These are phyloP conservation scores for Pogonocherus hispidulus DNA, from an alignment of 2,888 invertebrate species.

Conservation along the genomic window DNA sequence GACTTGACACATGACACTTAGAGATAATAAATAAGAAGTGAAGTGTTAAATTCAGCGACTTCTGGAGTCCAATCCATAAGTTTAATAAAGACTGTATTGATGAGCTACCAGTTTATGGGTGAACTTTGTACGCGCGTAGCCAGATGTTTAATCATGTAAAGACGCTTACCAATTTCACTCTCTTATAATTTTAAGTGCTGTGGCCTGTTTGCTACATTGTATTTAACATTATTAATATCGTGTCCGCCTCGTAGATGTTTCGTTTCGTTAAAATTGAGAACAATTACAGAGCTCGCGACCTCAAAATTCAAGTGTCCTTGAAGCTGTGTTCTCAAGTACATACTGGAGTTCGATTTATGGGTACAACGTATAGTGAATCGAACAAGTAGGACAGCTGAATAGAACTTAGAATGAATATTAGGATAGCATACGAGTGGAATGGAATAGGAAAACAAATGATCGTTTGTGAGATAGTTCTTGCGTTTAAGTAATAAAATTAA, in stretches of 20 bases:
- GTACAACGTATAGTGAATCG: neutral
- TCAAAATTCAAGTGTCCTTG: constrained; percentile 54
- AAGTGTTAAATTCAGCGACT: neutral
- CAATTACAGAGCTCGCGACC: constrained; percentile 51
- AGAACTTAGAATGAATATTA: constrained; percentile 10
- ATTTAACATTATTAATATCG: constrained; percentile 21
- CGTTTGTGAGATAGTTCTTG: neutral
- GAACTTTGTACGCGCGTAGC: constrained; percentile 4
- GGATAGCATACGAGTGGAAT: constrained; percentile 7
- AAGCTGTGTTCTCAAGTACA: constrained; percentile 28
- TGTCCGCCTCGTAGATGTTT: constrained; percentile 4
- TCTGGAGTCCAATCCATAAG: neutral
- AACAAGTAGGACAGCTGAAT: constrained; percentile 9
- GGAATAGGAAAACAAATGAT: neutral
- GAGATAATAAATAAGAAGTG: too few relatives aligned
- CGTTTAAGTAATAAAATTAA: constrained; percentile 15
- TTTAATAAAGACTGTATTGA: constrained; percentile 6
- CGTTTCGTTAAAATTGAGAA: constrained; percentile 45
- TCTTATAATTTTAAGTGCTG: constrained; percentile 22
- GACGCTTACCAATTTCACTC: constrained; percentile 19
- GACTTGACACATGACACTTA: too few relatives aligned
- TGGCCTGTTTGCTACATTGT: constrained; percentile 22
- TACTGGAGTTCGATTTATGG: neutral
- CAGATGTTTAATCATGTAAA: constrained; percentile 19
- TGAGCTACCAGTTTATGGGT: constrained; percentile 1